These are phyloP conservation scores for Vanessa cardui DNA, from an alignment of 2,888 invertebrate genomes.

Conservation along the genomic window DNA sequence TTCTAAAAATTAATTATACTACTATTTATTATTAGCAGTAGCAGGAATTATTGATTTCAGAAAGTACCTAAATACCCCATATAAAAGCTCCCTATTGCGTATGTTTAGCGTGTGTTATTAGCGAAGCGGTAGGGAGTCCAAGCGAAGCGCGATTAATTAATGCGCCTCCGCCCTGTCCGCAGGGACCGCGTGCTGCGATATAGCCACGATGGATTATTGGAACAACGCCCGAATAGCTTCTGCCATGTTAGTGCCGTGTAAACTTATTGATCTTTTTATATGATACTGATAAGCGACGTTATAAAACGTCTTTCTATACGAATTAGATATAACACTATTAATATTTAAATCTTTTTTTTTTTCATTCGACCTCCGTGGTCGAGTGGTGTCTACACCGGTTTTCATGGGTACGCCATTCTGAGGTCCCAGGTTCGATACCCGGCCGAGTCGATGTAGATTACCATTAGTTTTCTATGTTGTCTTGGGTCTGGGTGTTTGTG, in stretches of 20 bases:
- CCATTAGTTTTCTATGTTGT: no score
- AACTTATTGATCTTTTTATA: constrained; percentile 22
- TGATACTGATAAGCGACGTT: constrained; percentile 1
- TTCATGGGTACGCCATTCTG: no score
- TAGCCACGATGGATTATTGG: constrained; percentile 63
- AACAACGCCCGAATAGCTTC: constrained; percentile 58
- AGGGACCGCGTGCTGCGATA: constrained; percentile 65
- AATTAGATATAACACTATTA: not conserved
- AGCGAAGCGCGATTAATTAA: constrained; percentile 79
- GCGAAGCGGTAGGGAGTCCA: constrained; percentile 60
- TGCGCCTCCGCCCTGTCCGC: constrained; percentile 74
- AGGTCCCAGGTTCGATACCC: no score
- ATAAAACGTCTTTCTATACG: not conserved
- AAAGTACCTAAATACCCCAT: constrained; percentile 53
- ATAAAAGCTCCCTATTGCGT: constrained; percentile 63
- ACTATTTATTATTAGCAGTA: not conserved
- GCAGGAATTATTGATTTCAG: constrained; percentile 5
- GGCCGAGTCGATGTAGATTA: no score
- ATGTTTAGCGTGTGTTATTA: constrained; percentile 71
- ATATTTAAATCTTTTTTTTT: no score
- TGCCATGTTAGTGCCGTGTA: constrained; percentile 34
- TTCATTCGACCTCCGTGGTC: no score
- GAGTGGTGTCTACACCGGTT: no score
- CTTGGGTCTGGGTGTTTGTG: no score
- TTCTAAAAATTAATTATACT: no score